Evolutionary conservation across 37 sponge, comb jelly and placozoan genomes (phyloP).

Genomic region (Hexactinellida sp.): DNA sequence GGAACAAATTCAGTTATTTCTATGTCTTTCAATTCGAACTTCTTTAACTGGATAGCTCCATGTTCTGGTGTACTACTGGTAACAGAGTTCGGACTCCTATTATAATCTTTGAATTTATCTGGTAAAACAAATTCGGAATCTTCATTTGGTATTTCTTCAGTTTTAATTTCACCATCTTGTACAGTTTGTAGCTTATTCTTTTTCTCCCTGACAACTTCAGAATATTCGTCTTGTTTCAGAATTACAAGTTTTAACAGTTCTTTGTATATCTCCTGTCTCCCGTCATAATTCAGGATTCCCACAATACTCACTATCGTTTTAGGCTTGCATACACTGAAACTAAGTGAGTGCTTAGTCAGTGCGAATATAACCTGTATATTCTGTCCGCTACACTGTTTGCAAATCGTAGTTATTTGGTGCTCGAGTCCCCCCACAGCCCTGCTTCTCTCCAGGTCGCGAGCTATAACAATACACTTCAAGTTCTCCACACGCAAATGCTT

Average conservation of each 20-base stretch:
- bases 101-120: background rate
- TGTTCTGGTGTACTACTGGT: background rate
- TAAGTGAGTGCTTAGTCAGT: conserved; percentile 47
- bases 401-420: conserved; percentile 41
- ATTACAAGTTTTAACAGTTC: background rate
- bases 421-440: conserved; percentile 75
- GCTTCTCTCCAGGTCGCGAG: conserved; percentile 78
- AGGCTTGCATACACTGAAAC: conserved; percentile 36
- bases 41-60: background rate
- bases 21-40: background rate
- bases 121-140: too few relatives aligned
- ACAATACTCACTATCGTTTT: conserved; percentile 69
- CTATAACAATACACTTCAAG: conserved; percentile 69
- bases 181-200: background rate
- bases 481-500: conserved; percentile 66
- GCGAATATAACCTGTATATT: conserved; percentile 63
- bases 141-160: background rate
- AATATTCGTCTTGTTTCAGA: background rate
- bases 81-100: background rate
- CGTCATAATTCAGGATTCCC: conserved; percentile 85
- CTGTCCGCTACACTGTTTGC: conserved; percentile 34
- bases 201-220: background rate
- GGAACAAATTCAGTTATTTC: background rate
- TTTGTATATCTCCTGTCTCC: conserved; percentile 18
- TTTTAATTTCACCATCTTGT: background rate